Base-by-base conservation (phyloP, 1,140 invertebrate species). In the Macrosteles quadrilineatus region DNA sequence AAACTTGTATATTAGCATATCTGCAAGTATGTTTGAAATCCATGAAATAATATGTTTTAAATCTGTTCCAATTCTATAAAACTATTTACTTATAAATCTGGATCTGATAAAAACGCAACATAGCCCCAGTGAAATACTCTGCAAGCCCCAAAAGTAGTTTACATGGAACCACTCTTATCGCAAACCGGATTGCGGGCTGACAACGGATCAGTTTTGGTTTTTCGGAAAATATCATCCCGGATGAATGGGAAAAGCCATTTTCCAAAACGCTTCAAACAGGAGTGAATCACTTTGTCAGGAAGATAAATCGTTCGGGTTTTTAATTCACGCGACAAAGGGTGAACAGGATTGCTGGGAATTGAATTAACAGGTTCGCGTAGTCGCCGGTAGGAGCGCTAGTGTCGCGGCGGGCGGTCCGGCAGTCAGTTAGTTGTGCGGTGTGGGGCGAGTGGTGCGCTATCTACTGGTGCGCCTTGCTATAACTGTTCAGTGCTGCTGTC, bases 241-340 rank as follows among this genome's bases (percentile, higher is more conserved):
- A 14, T 23, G 55, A 23, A 30, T 29, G 12, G 55, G 55, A n/a
- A 59, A 59, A 59, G 14, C 21, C 55, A 14, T 21, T 59, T 59
- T 59, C 27, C 23, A 59, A 59, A 59, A 59, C 12, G 55, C 55
- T 59, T 59, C 55, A 59, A 59, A 59, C 55, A 59, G 21, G 55
- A 59, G 55, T 59, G 55, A 59, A 59, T 59, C 55, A 59, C 55
- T 59, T 59, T 59, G 55, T 59, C 55, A 50, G 55, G 25, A 23
- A 59, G 55, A 59, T 59, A 59, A 59, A 59, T 59, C 23, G 55
- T 29, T 23, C 23, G 27, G 55, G 55, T 59, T 59, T 59, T 59
- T 59, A 59, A 59, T 59, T 59, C 55, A 25, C 9, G 21, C 55
- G 55, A 59, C 55, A 59, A 59, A 59, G 55, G 55, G 55, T 59